phyloP scores from a whole-genome alignment of 2,797 vertebrate species.

The Eulemur coronatus region DNA sequence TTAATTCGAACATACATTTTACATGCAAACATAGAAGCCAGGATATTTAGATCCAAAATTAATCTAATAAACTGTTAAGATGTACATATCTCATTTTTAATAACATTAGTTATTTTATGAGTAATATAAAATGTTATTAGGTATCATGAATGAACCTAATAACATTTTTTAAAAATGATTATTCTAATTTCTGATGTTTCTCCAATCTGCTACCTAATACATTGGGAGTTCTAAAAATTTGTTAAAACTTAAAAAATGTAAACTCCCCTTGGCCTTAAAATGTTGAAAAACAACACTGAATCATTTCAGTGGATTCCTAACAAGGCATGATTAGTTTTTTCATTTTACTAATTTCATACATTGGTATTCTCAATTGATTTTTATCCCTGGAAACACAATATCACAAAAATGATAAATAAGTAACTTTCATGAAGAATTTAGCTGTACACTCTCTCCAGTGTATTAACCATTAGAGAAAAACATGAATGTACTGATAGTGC shows the following conservation, averaged over 20 bases:
- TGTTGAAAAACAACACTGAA: constrained; percentile 34
- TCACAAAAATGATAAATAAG: constrained; percentile 14
- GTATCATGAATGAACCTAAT: not conserved
- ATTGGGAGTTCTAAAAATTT: not conserved
- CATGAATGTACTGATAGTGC: not conserved
- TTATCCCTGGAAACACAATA: not conserved
- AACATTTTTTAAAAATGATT: not conserved
- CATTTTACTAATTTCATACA: not conserved
- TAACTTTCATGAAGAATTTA: constrained; percentile 22
- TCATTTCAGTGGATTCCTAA: constrained; percentile 23
- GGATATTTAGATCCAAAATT: not conserved
- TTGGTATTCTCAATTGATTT: constrained; percentile 21
- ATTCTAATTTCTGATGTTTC: constrained; percentile 28
- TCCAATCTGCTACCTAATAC: not conserved
- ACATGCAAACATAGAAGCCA: constrained; percentile 13
- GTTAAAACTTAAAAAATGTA: constrained; percentile 42
- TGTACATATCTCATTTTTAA: constrained; percentile 47
- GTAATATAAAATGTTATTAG: not conserved
- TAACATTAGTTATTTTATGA: constrained; percentile 10
- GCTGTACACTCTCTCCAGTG: not conserved
- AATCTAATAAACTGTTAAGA: constrained; percentile 30
- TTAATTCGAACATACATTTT: constrained; percentile 40
- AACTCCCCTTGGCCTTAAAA: constrained; percentile 8
- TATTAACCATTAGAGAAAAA: constrained; percentile 24
- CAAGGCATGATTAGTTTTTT: not conserved